phyloP scores from a whole-genome alignment of 1,140 invertebrate genomes.

The Hestina assimilis region DNA sequence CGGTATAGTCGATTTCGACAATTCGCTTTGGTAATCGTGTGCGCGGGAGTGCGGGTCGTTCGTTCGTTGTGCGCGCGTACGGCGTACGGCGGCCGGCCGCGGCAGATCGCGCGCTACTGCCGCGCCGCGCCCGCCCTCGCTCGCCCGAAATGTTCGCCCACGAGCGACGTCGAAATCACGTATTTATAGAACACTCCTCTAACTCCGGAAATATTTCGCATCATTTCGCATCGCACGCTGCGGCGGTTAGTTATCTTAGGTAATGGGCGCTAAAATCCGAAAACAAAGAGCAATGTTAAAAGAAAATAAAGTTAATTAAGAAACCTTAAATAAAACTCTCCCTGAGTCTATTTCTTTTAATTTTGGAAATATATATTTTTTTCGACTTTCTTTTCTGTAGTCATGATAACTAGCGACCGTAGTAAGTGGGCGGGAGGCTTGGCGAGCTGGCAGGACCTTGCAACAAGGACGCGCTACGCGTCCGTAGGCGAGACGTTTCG shows the following conservation, averaged over 20 bases:
- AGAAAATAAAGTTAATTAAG: no score
- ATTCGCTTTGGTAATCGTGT: conserved; percentile 48
- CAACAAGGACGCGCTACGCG: conserved; percentile 56
- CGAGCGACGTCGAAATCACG: conserved; percentile 66
- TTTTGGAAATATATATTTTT: no score
- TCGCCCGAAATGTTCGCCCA: conserved; percentile 72
- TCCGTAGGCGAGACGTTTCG: conserved; percentile 47
- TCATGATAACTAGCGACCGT: neutral
- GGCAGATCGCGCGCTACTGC: conserved; percentile 73
- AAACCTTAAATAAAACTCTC: no score
- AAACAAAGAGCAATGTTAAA: neutral
- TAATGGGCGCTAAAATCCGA: conserved; percentile 36
- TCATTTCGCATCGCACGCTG: conserved; percentile 71
- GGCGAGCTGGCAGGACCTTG: conserved; percentile 62
- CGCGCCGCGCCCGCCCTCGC: conserved; percentile 48
- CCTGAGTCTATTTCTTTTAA: no score
- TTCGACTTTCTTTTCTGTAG: neutral
- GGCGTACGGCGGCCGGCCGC: conserved; percentile 69
- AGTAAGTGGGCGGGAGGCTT: conserved; percentile 56
- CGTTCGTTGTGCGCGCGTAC: conserved; percentile 73
- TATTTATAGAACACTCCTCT: conserved; percentile 75
- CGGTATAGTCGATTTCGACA: conserved; percentile 54
- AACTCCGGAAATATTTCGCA: conserved; percentile 78
- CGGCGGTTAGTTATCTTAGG: conserved; percentile 56
- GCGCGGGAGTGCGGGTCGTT: conserved; percentile 74